A percentile compares a stretch with the other conserved stretches of the same genome.
phyloP scores from a whole-genome alignment of 2,113 vertebrate species.

The Notothenia coriiceps region DNA sequence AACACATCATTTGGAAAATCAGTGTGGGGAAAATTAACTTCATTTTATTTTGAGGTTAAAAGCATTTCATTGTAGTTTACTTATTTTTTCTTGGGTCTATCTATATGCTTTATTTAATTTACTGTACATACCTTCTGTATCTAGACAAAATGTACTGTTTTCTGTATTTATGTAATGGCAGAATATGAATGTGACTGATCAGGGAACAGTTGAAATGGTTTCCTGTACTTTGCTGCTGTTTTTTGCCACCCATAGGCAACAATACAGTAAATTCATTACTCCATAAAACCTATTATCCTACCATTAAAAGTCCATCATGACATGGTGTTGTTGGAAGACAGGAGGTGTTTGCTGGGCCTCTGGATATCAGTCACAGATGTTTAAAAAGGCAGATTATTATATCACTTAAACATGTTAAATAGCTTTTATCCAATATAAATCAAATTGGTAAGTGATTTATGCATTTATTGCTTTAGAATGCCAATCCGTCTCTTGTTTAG shows the following conservation, averaged over 20 bases:
- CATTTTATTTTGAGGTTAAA: background rate
- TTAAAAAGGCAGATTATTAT: constrained; percentile 64
- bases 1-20: constrained; percentile 12
- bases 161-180: constrained; percentile 2
- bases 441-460: constrained; percentile 51
- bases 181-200: constrained; percentile 25
- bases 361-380: constrained; percentile 71
- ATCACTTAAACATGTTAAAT: constrained; percentile 61
- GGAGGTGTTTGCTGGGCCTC: constrained; percentile 63
- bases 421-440: constrained; percentile 58
- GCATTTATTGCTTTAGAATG: constrained; percentile 18
- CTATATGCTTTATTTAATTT: background rate
- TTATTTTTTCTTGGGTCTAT: background rate
- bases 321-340: constrained; percentile 67
- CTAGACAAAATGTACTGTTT: background rate
- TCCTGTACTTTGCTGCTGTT: constrained; percentile 50
- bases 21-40: background rate
- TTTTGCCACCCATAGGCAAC: constrained; percentile 64
- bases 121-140: background rate
- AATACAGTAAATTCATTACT: constrained; percentile 74
- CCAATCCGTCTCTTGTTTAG: background rate
- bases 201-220: constrained; percentile 39
- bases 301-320: constrained; percentile 78
- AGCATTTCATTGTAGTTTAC: background rate
- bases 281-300: constrained; percentile 72